Conservation (phyloP, 2,113 vertebrate genomes). For the Carassius carassius region DNA sequence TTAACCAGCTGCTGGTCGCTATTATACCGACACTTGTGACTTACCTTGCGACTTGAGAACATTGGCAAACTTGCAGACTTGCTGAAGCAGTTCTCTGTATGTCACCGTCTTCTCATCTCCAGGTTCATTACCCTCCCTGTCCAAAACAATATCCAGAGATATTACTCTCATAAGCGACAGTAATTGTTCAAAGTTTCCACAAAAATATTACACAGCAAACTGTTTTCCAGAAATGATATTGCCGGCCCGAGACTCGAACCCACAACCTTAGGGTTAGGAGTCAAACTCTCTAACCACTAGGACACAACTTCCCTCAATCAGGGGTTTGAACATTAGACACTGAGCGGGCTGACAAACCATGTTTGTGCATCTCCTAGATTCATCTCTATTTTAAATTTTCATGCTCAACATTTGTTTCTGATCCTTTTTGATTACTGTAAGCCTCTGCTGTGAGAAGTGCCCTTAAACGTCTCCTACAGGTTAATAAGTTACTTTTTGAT, state of each 20-base stretch:
- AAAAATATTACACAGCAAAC: not conserved
- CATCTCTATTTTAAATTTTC: too few relatives aligned
- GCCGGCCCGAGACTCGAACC: too few relatives aligned
- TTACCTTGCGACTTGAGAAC: constrained; percentile 86
- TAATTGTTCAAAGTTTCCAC: not conserved
- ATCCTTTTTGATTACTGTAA: not conserved
- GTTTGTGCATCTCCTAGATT: not conserved
- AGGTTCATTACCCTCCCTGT: constrained; percentile 95
- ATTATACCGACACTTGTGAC: not conserved
- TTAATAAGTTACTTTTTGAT: constrained; percentile 20
- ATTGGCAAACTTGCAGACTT: constrained; percentile 92
- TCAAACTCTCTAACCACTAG: too few relatives aligned
- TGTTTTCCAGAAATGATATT: not conserved
- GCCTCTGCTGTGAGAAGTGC: not conserved
- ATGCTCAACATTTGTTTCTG: not conserved
- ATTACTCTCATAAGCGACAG: too few relatives aligned
- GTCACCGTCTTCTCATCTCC: constrained; percentile 84
- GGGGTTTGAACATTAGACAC: not conserved
- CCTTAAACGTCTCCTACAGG: constrained; percentile 1
- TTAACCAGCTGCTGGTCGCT: not conserved
- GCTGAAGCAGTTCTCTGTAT: constrained; percentile 86
- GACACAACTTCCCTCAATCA: too few relatives aligned
- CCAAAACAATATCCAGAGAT: not conserved
- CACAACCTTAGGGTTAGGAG: too few relatives aligned
- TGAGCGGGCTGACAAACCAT: not conserved